Evolutionary conservation across 2,888 invertebrate genomes (phyloP).

Genomic region (Scaptomyza tumidula): DNA sequence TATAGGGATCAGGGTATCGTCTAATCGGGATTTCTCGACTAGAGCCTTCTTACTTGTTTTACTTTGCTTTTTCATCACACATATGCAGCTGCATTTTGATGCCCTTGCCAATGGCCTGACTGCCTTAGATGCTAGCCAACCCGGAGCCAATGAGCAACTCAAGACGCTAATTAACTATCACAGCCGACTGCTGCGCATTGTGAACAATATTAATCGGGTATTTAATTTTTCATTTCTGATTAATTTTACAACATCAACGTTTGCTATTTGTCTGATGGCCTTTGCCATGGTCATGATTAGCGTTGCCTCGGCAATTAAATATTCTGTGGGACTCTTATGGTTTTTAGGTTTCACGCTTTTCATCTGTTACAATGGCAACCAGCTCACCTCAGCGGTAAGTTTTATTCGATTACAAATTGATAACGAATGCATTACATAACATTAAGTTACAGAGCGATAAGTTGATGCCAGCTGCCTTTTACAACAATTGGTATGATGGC

Average conservation of each 20-base stretch:
- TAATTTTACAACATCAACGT: constrained; percentile 73
- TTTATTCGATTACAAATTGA: background rate
- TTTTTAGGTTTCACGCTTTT: constrained; percentile 72
- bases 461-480: constrained; percentile 73
- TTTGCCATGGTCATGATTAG: constrained; percentile 74
- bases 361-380: constrained; percentile 76
- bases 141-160: constrained; percentile 57
- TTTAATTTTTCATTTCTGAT: constrained; percentile 73
- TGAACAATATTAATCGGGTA: constrained; percentile 63
- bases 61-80: constrained; percentile 72
- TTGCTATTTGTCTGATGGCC: constrained; percentile 80
- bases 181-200: constrained; percentile 59
- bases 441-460: constrained; percentile 60
- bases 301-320: constrained; percentile 58
- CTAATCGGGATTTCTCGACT: no score
- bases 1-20: no score
- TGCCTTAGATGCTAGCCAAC: constrained; percentile 50
- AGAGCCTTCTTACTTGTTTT: no score
- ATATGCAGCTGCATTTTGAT: constrained; percentile 77
- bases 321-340: constrained; percentile 67
- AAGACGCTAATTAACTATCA: constrained; percentile 71
- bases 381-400: constrained; percentile 72
- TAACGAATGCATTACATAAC: accelerated
- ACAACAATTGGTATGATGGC: constrained; percentile 82
- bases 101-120: constrained; percentile 61